phyloP scores from a whole-genome alignment of 2,113 vertebrate species.

The Entomyzon cyanotis region DNA sequence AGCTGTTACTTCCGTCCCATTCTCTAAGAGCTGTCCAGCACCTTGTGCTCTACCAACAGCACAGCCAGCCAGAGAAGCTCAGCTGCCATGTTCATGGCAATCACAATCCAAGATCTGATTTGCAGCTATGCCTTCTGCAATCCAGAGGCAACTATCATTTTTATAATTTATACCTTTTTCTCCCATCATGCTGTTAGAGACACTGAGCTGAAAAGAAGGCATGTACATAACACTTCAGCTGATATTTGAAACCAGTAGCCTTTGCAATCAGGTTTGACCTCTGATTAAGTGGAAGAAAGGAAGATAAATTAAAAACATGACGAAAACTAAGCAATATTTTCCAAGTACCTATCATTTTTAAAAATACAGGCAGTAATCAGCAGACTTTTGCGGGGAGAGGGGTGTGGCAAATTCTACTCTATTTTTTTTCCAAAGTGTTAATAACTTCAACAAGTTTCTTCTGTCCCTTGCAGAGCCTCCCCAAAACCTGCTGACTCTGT shows the following conservation, averaged over 20 bases:
- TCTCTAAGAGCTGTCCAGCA: not conserved
- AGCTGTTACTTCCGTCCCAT: not conserved
- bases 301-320: not conserved
- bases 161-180: not conserved
- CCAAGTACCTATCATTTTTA: not conserved
- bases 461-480: not conserved
- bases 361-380: not conserved
- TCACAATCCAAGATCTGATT: not conserved
- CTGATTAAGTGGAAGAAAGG: not conserved
- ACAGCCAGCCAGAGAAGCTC: not conserved
- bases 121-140: not conserved
- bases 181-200: not conserved
- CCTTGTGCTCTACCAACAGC: not conserved
- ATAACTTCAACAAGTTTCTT: not conserved
- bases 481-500: not conserved
- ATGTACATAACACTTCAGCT: not conserved
- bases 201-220: not conserved
- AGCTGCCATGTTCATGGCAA: not conserved
- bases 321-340: not conserved
- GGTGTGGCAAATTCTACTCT: not conserved
- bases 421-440: not conserved
- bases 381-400: rapidly evolving
- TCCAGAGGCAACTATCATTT: not conserved
- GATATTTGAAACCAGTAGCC: not conserved
- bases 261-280: not conserved